Conservation (phyloP, 2,888 invertebrate genomes). For the Eucriotettix oculatus region DNA sequence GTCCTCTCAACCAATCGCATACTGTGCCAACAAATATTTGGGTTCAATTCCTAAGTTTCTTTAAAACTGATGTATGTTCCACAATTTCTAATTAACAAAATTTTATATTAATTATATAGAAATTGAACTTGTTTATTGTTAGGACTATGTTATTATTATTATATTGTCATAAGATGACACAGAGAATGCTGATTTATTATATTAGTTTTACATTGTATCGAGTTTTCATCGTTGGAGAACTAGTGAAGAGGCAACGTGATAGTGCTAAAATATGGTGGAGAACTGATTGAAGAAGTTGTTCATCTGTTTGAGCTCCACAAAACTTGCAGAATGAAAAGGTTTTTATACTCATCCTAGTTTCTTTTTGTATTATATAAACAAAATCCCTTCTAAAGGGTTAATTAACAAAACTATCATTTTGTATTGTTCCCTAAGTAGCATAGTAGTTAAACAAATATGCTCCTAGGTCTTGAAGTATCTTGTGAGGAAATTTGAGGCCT, state of each 20-base stretch:
- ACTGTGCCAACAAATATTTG: conserved; percentile 11
- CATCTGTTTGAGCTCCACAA: conserved; percentile 8
- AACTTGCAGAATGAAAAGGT: conserved; percentile 10
- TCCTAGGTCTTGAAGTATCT: conserved; percentile 9
- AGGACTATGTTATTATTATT: conserved; percentile 6
- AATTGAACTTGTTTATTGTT: conserved; percentile 12
- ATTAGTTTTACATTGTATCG: conserved; percentile 12
- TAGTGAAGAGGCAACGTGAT: conserved; percentile 7
- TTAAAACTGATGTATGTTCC: conserved; percentile 7
- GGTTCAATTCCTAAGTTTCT: conserved; percentile 11
- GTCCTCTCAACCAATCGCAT: conserved; percentile 12
- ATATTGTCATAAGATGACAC: conserved; percentile 27
- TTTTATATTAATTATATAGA: conserved; percentile 11
- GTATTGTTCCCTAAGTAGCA: conserved; percentile 13
- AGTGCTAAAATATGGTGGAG: conserved; percentile 5
- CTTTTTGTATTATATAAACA: conserved; percentile 13
- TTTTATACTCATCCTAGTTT: conserved; percentile 16
- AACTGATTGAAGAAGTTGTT: conserved; percentile 1
- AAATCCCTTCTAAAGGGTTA: conserved; percentile 12
- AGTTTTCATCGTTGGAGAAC: conserved; percentile 7
- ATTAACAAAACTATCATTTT: conserved; percentile 13
- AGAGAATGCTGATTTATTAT: conserved; percentile 18
- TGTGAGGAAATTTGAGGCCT: not conserved
- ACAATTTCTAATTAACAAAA: conserved; percentile 6
- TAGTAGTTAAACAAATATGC: conserved; percentile 9